Evolutionary conservation across 2,797 vertebrate genomes (phyloP).

Genomic region (Gymnopithys bicolor): DNA sequence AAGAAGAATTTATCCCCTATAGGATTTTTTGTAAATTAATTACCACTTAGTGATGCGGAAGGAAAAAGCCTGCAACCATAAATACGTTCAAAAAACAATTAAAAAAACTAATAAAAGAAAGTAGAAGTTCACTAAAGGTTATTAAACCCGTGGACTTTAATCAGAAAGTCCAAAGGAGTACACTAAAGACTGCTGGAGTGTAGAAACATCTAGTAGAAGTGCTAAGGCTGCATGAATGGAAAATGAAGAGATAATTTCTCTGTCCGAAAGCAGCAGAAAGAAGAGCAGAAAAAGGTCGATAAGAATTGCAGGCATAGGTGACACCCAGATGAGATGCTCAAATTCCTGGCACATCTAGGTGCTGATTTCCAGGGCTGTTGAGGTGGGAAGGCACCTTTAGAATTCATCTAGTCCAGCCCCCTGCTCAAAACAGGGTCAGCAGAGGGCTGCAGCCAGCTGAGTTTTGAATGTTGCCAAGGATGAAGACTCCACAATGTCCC

Average conservation of each 20-base stretch:
- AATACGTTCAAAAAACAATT: not conserved
- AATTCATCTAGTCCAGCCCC: not conserved
- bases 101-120: not conserved
- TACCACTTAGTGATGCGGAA: not conserved
- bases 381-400: not conserved
- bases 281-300: not conserved
- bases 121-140: not conserved
- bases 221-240: not conserved
- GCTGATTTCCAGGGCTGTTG: not conserved
- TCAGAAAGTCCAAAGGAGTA: not conserved
- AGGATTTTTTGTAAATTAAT: not conserved
- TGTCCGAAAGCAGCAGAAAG: not conserved
- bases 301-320: not conserved
- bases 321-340: not conserved
- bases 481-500: not conserved
- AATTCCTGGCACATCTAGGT: not conserved
- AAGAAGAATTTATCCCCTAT: not conserved
- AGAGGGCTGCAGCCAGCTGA: not conserved
- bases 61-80: not conserved
- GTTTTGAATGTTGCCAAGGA: not conserved
- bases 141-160: not conserved
- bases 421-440: not conserved
- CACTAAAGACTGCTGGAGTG: not conserved
- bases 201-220: not conserved
- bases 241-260: not conserved